Conservation (phyloP, 2,113 vertebrate species). For the Tragelaphus scriptus region DNA sequence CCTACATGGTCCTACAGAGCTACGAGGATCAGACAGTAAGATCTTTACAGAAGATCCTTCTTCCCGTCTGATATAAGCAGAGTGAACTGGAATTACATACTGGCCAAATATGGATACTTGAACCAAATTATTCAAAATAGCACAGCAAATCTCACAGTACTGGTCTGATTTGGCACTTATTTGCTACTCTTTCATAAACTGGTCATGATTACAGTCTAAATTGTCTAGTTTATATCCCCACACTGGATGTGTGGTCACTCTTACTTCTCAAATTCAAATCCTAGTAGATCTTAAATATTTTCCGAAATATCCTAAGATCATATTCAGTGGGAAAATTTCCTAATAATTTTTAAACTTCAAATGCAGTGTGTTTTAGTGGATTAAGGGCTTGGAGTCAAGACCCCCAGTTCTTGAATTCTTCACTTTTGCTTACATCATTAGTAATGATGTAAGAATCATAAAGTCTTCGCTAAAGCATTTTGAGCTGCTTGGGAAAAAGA, state of each 20-base stretch:
- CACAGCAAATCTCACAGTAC: constrained; percentile 61
- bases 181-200: background rate
- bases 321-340: constrained; percentile 17
- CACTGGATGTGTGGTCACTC: constrained; percentile 48
- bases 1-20: constrained; percentile 67
- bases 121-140: constrained; percentile 3
- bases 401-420: background rate
- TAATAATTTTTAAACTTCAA: constrained; percentile 41
- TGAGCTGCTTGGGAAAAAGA: background rate
- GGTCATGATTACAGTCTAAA: background rate
- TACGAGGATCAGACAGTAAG: constrained; percentile 69
- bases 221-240: background rate
- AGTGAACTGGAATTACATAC: constrained; percentile 50
- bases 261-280: constrained; percentile 67
- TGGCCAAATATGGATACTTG: background rate
- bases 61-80: constrained; percentile 77
- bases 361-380: background rate
- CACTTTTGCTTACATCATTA: background rate
- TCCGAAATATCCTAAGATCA: constrained; percentile 35
- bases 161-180: constrained; percentile 68
- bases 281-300: constrained; percentile 7
- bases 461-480: background rate
- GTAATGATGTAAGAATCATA: background rate
- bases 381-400: background rate
- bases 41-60: constrained; percentile 81